Evolutionary conservation across 2,888 invertebrate genomes (phyloP).

Genomic region (Polydrusus cervinus): DNA sequence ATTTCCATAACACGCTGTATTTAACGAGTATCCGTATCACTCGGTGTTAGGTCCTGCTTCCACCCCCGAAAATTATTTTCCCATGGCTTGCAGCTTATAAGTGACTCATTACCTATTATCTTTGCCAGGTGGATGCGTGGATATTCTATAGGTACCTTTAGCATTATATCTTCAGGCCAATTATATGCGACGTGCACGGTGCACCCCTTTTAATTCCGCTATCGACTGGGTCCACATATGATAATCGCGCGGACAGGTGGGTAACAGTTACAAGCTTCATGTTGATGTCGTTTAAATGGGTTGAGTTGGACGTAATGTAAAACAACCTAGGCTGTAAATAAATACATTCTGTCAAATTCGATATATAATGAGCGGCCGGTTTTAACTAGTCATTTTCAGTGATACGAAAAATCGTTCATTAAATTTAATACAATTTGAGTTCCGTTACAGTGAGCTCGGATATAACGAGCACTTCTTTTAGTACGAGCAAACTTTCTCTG

Average conservation of each 20-base stretch:
- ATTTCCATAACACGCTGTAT: no score
- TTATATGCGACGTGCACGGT: constrained; percentile 44
- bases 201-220: constrained; percentile 51
- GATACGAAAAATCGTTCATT: no score
- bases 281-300: constrained; percentile 14
- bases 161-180: constrained; percentile 45
- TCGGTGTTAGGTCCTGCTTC: constrained; percentile 44
- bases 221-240: constrained; percentile 38
- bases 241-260: constrained; percentile 48
- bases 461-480: no score
- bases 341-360: neutral
- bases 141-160: constrained; percentile 44
- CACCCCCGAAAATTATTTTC: constrained; percentile 45
- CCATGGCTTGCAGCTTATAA: constrained; percentile 44
- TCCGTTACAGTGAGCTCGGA: no score
- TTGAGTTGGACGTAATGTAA: neutral
- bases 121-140: constrained; percentile 51
- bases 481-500: no score
- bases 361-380: no score
- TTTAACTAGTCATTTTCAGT: no score
- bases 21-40: constrained; percentile 43
- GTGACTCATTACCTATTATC: constrained; percentile 51
- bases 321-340: neutral
- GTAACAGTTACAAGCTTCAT: constrained; percentile 21
- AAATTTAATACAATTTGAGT: no score